Conservation (phyloP, 2,113 vertebrate genomes). For the Leucoraja erinaceus region DNA sequence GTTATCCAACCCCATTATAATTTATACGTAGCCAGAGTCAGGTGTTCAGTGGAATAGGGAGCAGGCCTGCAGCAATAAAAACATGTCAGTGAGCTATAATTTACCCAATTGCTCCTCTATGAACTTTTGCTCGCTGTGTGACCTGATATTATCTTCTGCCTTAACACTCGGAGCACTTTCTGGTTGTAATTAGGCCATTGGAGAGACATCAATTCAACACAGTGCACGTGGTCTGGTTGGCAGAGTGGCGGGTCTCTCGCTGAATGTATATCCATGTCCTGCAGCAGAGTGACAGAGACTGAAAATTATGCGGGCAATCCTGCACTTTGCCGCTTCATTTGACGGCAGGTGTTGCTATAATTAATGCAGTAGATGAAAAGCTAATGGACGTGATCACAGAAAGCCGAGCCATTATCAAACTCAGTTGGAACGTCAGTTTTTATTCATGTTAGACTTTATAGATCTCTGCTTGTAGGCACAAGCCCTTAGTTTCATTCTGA, state of each 20-base stretch:
- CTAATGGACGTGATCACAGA: no score
- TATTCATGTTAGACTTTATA: neutral
- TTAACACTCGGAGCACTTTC: conserved; percentile 53
- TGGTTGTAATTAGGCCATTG: conserved; percentile 59
- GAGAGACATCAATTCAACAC: conserved; percentile 51
- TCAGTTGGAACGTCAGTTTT: neutral
- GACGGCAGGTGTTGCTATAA: neutral
- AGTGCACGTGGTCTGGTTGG: conserved; percentile 44
- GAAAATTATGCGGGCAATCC: neutral
- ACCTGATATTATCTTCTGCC: conserved; percentile 60
- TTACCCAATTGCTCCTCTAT: conserved; percentile 46
- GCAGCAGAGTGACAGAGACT: neutral
- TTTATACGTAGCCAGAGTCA: conserved; percentile 35
- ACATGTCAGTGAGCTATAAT: conserved; percentile 48
- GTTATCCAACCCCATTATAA: conserved; percentile 13
- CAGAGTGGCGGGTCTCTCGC: neutral
- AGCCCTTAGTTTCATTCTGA: neutral
- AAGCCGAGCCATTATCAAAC: neutral
- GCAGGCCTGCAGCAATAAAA: conserved; percentile 44
- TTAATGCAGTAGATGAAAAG: neutral
- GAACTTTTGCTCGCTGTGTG: conserved; percentile 52
- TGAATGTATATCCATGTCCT: conserved; percentile 39
- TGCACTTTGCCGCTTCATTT: neutral
- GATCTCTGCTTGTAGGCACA: neutral
- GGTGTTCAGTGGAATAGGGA: conserved; percentile 42